Evolutionary conservation across 1,140 invertebrate genomes (phyloP), one percentile per base, ranked within the genome.

Genomic region (Ceratitis capitata): DNA sequence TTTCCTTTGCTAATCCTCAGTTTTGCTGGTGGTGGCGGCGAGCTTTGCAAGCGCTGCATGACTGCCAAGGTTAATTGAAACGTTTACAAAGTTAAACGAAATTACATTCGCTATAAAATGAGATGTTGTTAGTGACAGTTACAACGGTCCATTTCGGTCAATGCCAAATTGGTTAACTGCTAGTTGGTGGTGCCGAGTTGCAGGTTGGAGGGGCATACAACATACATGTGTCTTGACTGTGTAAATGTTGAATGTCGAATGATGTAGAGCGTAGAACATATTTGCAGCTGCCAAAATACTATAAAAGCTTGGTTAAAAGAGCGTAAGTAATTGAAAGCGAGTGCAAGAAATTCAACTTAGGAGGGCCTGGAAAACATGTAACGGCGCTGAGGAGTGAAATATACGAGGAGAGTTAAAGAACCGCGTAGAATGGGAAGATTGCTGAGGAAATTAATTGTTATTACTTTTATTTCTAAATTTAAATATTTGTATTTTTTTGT

Each of bases 61-160:
- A 45, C 69, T 78, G 69, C 39, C 69, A 78, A 78, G 69, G 69
- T 78, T 78, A 78, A 78, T 78, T 78, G 69, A 78, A 78, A 78
- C 39, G 69, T 78, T 78, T 78, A 78, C 39, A 78, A 78, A 78
- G 69, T 78, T 78, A 45, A 78, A 78, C 69, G 69, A 45, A 78
- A 78, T 78, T 78, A 45, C 23, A 78, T 78, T 78, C 16, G 69
- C 69, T 45, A 47, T 42, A 78, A 78, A 78, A 78, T 45, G 69
- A 26, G 69, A 78, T 78, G 69, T 78, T 78, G 39, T 78, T 78
- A 78, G 19, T 78, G 69, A 78, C 69, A 78, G 69, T 12, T 78
- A 78, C 69, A 23, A 7, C 39, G 39, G 45, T 39, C 69, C 42
- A 45, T 78, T 78, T 78, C 39, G 69, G n/a, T n/a, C 39, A 45